Evolutionary conservation across 2,797 vertebrate genomes (phyloP), one percentile per base, ranked within the genome.

Genomic region (Heterohyrax brucei): DNA sequence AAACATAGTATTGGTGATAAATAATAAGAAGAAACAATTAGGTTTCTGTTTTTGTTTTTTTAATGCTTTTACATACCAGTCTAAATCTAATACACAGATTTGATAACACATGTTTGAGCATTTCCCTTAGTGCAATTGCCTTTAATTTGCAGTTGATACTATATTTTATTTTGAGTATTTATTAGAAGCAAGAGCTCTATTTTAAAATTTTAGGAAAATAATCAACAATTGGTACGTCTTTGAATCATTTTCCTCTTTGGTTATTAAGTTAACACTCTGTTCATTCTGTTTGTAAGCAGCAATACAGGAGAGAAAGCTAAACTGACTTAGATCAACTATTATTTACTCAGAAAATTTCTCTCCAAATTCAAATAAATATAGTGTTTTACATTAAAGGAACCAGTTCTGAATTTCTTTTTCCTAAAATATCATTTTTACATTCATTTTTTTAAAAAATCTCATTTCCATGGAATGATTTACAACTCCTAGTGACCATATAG

Each of bases 191-290:
- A 94, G n/a, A 12, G 87, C 12, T 82, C 19, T 24, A 66, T 72
- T 86, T 89, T 87, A 92, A 92, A 79, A 86, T 78, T 84, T 89
- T 30, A 89, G 70, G 44, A 76, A 79, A 80, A 72, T 53, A 85
- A 87, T 30, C 44, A 12, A 44, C 22, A 76, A 48, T 5, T 76
- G 92, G 59, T 18, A 68, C 87, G 88, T 81, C n/a, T 33, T 95
- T 96, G 28, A 79, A 10, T 83, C 30, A 33, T 61, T 95, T 30
- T 50, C 16, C 44, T 64, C 4, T 75, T 78, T 14, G 1, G 4
- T 53, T 84, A 95, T 95, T 28, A 94, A 88, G 92, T 81, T 44
- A 80, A 62, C 82, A 19, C 87, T 93, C 39, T 93, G 4, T 2
- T 81, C 28, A 56, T 86, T 80, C 75, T 87, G 2, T 53, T 87